phyloP scores from a whole-genome alignment of 2,888 invertebrate species.

The Yponomeuta malinellus region DNA sequence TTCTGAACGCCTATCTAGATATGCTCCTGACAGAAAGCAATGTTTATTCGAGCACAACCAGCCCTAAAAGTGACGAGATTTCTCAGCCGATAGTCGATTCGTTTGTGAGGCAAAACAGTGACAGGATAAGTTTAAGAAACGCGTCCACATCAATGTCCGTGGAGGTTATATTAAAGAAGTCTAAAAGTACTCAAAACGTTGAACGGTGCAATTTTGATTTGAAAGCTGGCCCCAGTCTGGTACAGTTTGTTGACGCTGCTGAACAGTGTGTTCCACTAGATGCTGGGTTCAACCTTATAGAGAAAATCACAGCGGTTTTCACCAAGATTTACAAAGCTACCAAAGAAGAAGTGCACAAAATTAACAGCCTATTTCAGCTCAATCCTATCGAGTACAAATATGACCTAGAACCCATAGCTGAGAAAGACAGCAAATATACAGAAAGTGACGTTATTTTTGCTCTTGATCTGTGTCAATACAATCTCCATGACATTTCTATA shows the following conservation, averaged over 20 bases:
- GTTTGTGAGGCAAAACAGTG: background rate
- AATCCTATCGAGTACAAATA: background rate
- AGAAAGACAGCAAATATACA: background rate
- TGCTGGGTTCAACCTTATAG: background rate
- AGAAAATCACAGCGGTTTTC: background rate
- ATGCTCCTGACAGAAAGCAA: background rate
- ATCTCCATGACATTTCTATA: background rate
- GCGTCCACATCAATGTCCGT: background rate
- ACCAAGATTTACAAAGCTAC: background rate
- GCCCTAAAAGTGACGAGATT: background rate
- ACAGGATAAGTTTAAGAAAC: background rate
- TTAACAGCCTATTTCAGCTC: background rate
- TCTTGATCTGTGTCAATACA: background rate
- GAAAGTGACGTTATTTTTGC: background rate
- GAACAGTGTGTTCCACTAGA: background rate
- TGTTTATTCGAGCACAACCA: background rate
- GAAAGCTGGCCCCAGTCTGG: background rate
- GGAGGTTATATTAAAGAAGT: background rate
- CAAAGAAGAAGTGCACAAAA: background rate
- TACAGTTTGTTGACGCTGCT: background rate
- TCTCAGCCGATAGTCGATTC: background rate
- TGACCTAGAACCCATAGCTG: background rate
- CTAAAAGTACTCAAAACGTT: background rate
- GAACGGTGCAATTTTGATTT: background rate
- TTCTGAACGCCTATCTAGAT: background rate